Evolutionary conservation across 2,888 invertebrate genomes (phyloP).

Genomic region (Cephus runcator): DNA sequence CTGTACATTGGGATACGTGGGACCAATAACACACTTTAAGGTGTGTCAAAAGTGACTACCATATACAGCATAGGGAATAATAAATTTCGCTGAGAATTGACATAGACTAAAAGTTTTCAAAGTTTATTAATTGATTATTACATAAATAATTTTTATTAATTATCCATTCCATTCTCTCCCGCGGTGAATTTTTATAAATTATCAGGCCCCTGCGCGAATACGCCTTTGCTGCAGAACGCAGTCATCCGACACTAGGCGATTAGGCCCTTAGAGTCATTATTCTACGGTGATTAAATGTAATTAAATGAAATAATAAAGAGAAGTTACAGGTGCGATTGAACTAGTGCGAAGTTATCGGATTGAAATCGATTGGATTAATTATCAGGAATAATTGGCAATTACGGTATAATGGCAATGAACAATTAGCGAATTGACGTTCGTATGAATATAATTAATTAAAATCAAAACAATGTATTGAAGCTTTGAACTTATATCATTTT

Average conservation of each 20-base stretch:
- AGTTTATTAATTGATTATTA: not conserved
- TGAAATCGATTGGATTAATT: not conserved
- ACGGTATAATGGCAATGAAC: not conserved
- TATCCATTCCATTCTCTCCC: not conserved
- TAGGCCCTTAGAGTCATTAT: constrained; percentile 14
- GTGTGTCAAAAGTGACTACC: too few relatives aligned
- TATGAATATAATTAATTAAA: not conserved
- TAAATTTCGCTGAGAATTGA: not conserved
- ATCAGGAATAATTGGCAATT: not conserved
- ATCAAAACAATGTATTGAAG: not conserved
- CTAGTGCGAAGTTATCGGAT: not conserved
- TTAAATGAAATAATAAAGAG: constrained; percentile 31
- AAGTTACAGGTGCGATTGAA: constrained; percentile 15
- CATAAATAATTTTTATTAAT: not conserved
- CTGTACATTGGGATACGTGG: too few relatives aligned
- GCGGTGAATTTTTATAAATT: not conserved
- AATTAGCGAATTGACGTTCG: not conserved
- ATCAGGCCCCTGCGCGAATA: constrained; percentile 20
- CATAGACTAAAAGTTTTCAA: not conserved
- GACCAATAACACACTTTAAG: too few relatives aligned
- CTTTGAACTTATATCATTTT: not conserved
- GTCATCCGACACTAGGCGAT: constrained; percentile 27
- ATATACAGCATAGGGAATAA: too few relatives aligned
- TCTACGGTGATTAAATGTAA: constrained; percentile 33
- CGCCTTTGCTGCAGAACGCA: constrained; percentile 23